Conservation (phyloP, 2,888 invertebrate species). For the Abscondita cerata region DNA sequence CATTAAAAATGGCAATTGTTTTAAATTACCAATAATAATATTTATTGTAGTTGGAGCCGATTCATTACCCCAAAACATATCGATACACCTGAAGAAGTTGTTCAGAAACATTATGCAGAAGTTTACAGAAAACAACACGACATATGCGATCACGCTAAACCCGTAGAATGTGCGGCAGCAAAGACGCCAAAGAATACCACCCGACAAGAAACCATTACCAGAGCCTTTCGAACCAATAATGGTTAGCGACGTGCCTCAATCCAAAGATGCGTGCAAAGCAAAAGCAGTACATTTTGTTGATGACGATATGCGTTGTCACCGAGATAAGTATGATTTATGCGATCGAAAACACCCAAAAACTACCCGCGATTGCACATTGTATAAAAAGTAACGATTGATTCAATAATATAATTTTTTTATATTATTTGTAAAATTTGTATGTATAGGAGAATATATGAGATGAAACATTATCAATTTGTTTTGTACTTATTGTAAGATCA, state of each 20-base stretch:
- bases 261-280: conserved; percentile 49
- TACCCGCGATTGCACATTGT: conserved; percentile 50
- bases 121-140: conserved; percentile 52
- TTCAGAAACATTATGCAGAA: conserved; percentile 53
- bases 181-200: conserved; percentile 23
- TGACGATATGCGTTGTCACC: conserved; percentile 47
- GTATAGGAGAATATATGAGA: too few species aligned
- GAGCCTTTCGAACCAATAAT: conserved; percentile 46
- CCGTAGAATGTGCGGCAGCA: conserved; percentile 47
- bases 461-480: too few species aligned
- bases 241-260: conserved; percentile 49
- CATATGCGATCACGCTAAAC: conserved; percentile 47
- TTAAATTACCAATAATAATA: too few species aligned
- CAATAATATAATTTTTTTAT: too few species aligned
- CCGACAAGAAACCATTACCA: conserved; percentile 19
- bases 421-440: too few species aligned
- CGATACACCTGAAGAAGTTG: conserved; percentile 55
- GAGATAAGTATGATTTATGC: conserved; percentile 51
- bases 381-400: conserved; percentile 12
- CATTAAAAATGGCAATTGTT: too few species aligned
- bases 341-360: conserved; percentile 49
- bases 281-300: conserved; percentile 52
- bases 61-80: conserved; percentile 52
- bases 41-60: conserved; percentile 27
- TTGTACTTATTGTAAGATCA: too few species aligned